Evolutionary conservation across 2,113 vertebrate species (phyloP), one percentile per base, ranked within the genome.

Genomic region (Gila orcuttii): DNA sequence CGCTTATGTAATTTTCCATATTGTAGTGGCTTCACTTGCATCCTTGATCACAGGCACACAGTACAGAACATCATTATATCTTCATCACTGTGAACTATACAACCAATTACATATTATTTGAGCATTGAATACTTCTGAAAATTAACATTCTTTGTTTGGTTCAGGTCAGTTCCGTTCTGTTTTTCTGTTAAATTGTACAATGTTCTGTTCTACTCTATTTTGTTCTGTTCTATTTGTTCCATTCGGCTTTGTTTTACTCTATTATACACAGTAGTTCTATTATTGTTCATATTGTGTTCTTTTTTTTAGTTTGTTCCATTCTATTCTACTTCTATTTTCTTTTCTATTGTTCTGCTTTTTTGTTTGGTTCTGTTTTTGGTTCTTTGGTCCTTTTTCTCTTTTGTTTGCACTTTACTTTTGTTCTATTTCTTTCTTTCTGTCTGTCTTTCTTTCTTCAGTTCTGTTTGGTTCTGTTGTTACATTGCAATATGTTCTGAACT

Each of bases 61-160:
- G 55, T 23, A 42, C 55, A 79, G 39, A 60, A 82, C 62, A 52
- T 69, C 80, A 52, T 52, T 50, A 76, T 76, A 28, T 42, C n/a
- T 64, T 25, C 17, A 80, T 64, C 23, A 15, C 78, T 45, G 36
- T 45, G 57, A 64, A 31, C 52, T 52, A 76, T 28, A n/a, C 76
- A 55, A 57, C 55, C 31, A 36, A 78, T 23, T 17, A 74, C 39
- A 74, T 11, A n/a, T 28, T 13, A 39, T 33, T 31, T 9, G 7
- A 68, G 31, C 31, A 68, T 68, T 68, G 17, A 73, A 8, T n/a
- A 50, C 28, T 76, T 76, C 45, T 28, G n/a, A 75, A 28, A 33
- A 66, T 66, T 66, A 66, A 31, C 13, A 17, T 66, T 66, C 6
- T 33, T 19, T 52, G 13, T 31, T 73, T 0, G 28, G n/a, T 66